Evolutionary conservation across 2,797 vertebrate species (phyloP), one percentile per base, ranked within the genome.

Genomic region (Phataginus tetradactyla): DNA sequence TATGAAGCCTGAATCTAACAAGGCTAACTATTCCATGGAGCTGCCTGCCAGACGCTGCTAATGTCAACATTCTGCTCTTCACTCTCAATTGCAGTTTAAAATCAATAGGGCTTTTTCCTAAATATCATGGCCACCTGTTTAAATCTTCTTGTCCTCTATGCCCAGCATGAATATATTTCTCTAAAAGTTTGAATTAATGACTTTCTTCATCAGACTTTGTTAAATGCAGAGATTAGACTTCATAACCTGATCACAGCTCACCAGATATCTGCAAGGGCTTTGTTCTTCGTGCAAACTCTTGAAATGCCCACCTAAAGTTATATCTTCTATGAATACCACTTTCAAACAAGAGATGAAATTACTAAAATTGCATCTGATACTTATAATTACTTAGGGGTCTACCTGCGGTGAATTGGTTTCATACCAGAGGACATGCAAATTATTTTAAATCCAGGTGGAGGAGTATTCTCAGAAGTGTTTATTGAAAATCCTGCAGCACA

Each of bases 11-110:
- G 34, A 94, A 96, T 96, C 86, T 59, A 94, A 79, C 66, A 81
- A 89, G 79, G 87, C 96, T 96, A 91, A 95, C 94, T 93, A 95
- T 89, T 95, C 92, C 91, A 78, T 84, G n/a, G 78, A 95, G 79
- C 74, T 91, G 94, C 61, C 93, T 96, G 96, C 91, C 97, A 98
- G 96, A 91, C 92, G 3, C 86, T 85, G 94, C 91, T 80, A 90
- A 85, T 34, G 92, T 74, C 97, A 96, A 96, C 95, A 94, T 96
- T 98, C 96, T 98, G 96, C 84, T 96, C 96, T 84, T 86, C 83
- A 53, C 59, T 87, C 87, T 2, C 18, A 97, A 92, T 2, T 72
- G 86, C 84, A 90, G 79, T 42, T 97, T 94, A 96, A 97, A 97
- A 96, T 90, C 94, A 92, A 79, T 71, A 37, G 2, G 72, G 37